Base-by-base conservation (phyloP, 2,888 invertebrate species). In the Hololepta plana region DNA sequence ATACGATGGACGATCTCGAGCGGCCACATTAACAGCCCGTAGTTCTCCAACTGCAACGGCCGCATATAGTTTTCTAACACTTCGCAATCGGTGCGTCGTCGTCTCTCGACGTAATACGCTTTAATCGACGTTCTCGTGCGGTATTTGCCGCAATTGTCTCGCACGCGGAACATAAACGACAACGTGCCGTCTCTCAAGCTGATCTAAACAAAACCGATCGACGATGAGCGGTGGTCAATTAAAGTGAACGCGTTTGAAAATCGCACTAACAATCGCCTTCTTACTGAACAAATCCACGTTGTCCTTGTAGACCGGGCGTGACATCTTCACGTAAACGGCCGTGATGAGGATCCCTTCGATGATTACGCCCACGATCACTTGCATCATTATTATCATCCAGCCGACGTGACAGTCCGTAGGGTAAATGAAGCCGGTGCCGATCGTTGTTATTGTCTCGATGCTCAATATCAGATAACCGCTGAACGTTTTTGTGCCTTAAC, bases 1-100 rank as follows among this genome's bases (percentile, higher is more conserved):
- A 91, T 88, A 24, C 68, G 63, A 49, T 91, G 90, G 9, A 79
- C 74, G 8, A 88, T 69, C 1, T 81, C 79, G 42, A 81, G 70
- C 0, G 90, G 90, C 82, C 87, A 90, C 20, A 82, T 65, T 11
- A 64, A 47, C 12, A 75, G 68, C 1, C 70, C 68, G 28, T 70
- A 64, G 29, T 71, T 67, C 46, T 65, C 62, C 31, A 75, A 46
- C 33, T 68, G 60, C 32, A 85, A 58, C 42, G 72, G 69, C 36
- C 69, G 65, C 42, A 81, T 76, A 44, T 73, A 72, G 50, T 80
- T 72, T 11, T 71, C 67, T 4, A 81, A 58, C 9, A 69, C 47
- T 49, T 81, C 80, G 15, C 40, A 39, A n/a, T 38, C 35, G 53
- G 80, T 80, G 9, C 29, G 35, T 24, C 66, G 47, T 4, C 68